A percentile compares a stretch with the other conserved stretches of the same genome.
phyloP scores from a whole-genome alignment of 2,888 invertebrate genomes.

The Eubasilissa splendida region DNA sequence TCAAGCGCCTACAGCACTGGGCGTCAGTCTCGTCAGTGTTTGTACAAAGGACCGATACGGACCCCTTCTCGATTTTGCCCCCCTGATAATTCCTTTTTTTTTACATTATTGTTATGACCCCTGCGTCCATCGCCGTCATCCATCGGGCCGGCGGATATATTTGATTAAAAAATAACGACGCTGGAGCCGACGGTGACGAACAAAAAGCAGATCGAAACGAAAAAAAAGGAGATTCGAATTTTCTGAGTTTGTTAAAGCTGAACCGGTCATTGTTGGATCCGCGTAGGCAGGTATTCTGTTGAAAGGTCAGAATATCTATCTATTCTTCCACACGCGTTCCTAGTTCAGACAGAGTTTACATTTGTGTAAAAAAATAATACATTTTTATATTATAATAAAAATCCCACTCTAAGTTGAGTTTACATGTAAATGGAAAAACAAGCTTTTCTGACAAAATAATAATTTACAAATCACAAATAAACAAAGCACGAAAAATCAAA shows the following conservation, averaged over 20 bases:
- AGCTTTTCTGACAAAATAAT: too few species aligned
- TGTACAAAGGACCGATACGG: conserved; percentile 70
- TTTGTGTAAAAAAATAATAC: neutral
- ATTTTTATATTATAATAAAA: too few species aligned
- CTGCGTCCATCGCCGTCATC: conserved; percentile 56
- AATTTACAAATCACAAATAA: too few species aligned
- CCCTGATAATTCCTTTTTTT: conserved; percentile 48
- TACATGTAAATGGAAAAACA: too few species aligned
- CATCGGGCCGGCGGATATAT: conserved; percentile 74
- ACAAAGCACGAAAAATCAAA: too few species aligned
- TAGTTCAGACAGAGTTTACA: neutral
- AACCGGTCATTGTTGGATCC: conserved; percentile 71
- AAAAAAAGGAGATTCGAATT: conserved; percentile 68
- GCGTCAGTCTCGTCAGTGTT: conserved; percentile 71
- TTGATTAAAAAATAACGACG: conserved; percentile 76
- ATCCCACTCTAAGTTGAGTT: too few species aligned
- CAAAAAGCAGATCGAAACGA: conserved; percentile 61
- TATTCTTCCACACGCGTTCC: neutral
- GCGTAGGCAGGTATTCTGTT: conserved; percentile 17
- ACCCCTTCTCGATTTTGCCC: conserved; percentile 71
- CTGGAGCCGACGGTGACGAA: conserved; percentile 64
- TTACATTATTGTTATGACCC: conserved; percentile 58
- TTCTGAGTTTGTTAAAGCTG: conserved; percentile 65
- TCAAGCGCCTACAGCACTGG: conserved; percentile 64
- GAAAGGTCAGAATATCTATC: conserved; percentile 31